A percentile compares a stretch with the other conserved stretches of the same genome.
These are phyloP conservation scores for Neodiprion lecontei DNA, from an alignment of 1,140 invertebrate species.

Conservation along the genomic window DNA sequence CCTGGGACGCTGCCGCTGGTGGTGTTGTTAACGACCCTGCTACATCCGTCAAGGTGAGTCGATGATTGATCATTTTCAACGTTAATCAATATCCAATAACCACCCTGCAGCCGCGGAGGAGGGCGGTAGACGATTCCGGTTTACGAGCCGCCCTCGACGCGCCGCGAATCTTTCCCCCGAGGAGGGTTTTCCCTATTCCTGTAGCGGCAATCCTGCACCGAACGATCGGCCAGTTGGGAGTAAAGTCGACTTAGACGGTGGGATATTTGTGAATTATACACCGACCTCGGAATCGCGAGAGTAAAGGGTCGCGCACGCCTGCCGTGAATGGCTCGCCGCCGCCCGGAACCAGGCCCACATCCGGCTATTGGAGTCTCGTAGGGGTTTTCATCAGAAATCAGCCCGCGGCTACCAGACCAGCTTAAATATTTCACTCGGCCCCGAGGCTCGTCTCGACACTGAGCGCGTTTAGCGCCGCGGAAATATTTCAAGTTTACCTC, in stretches of 20 bases:
- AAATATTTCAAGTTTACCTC: neutral
- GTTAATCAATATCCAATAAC: neutral
- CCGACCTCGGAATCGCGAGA: neutral
- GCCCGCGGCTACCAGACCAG: slow-evolving; percentile 42
- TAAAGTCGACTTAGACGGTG: neutral
- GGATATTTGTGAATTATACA: neutral
- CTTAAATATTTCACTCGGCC: slow-evolving; percentile 47
- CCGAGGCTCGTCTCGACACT: slow-evolving; percentile 13
- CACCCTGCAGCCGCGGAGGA: too few relatives aligned
- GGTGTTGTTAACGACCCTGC: slow-evolving; percentile 56
- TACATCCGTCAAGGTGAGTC: slow-evolving; percentile 57
- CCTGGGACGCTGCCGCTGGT: slow-evolving; percentile 59
- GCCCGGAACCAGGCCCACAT: neutral
- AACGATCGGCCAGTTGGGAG: too few relatives aligned
- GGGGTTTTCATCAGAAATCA: slow-evolving; percentile 47
- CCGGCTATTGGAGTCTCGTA: slow-evolving; percentile 27
- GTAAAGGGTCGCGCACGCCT: neutral
- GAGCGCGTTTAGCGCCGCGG: neutral
- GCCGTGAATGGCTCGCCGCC: slow-evolving; percentile 19
- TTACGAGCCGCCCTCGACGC: too few relatives aligned
- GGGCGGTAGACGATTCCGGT: too few relatives aligned
- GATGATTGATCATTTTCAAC: neutral
- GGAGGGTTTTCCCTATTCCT: too few relatives aligned
- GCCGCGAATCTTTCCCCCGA: too few relatives aligned
- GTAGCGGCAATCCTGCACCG: too few relatives aligned